Evolutionary conservation across 2,797 vertebrate species (phyloP).

Genomic region (Remorina albescens): DNA sequence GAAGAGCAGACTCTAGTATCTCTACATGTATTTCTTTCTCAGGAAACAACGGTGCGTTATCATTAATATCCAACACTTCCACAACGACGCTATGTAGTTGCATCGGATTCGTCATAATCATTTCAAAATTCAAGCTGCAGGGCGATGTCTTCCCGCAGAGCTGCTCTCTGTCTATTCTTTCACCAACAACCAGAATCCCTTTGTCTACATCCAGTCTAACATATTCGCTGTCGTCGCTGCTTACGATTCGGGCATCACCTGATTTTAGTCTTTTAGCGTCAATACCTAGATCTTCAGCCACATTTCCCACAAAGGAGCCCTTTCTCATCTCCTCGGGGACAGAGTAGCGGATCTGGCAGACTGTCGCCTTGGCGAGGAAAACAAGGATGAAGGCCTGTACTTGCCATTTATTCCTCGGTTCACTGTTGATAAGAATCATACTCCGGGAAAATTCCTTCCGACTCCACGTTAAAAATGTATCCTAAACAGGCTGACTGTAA

Average conservation of each 20-base stretch:
- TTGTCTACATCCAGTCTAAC: constrained; percentile 70
- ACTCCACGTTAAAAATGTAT: neutral
- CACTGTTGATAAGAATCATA: constrained; percentile 4
- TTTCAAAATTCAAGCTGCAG: constrained; percentile 79
- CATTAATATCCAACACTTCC: constrained; percentile 74
- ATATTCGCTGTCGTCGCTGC: constrained; percentile 71
- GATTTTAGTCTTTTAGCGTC: constrained; percentile 57
- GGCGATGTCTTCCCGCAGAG: constrained; percentile 75
- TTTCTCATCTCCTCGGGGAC: constrained; percentile 76
- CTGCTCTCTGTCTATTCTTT: constrained; percentile 78
- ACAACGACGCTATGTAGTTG: constrained; percentile 68
- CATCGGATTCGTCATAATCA: constrained; percentile 79
- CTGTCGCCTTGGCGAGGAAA: constrained; percentile 54
- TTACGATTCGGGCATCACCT: constrained; percentile 66
- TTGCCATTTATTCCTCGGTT: constrained; percentile 29
- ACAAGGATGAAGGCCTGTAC: constrained; percentile 57
- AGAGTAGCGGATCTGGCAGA: constrained; percentile 69
- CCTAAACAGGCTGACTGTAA: accelerated
- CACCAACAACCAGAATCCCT: constrained; percentile 75
- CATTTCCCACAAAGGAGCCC: constrained; percentile 70
- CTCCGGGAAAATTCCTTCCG: neutral
- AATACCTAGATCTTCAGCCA: constrained; percentile 75
- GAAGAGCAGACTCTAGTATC: constrained; percentile 49
- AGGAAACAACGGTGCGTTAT: constrained; percentile 63
- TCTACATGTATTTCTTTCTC: constrained; percentile 67